Evolutionary conservation across 2,797 vertebrate genomes (phyloP).

Genomic region (Menidia menidia): DNA sequence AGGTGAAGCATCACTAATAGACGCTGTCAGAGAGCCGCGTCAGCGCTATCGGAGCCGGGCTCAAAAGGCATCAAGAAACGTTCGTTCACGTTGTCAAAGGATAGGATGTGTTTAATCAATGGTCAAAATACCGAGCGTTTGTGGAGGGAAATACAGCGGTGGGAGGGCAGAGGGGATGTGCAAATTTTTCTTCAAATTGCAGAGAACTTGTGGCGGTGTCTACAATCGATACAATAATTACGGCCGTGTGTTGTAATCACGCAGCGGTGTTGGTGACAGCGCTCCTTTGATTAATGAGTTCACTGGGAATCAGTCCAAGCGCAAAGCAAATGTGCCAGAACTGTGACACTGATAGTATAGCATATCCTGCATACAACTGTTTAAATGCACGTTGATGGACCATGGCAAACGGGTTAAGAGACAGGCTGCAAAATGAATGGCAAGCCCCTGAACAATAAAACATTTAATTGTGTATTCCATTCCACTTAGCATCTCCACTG

Average conservation of each 20-base stretch:
- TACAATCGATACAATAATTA: conserved; percentile 75
- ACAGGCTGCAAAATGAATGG: conserved; percentile 55
- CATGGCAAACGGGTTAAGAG: conserved; percentile 53
- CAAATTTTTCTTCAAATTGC: conserved; percentile 40
- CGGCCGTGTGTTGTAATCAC: conserved; percentile 60
- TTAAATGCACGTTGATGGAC: conserved; percentile 64
- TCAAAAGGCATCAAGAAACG: conserved; percentile 62
- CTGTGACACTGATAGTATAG: conserved; percentile 56
- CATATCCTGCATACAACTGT: conserved; percentile 46
- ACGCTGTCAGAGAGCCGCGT: conserved; percentile 52
- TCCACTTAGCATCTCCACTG: conserved; percentile 65
- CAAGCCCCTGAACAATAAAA: conserved; percentile 67
- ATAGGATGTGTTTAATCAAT: conserved; percentile 74
- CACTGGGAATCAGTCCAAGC: conserved; percentile 54
- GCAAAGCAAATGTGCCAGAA: conserved; percentile 49
- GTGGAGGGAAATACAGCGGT: conserved; percentile 51
- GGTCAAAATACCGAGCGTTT: conserved; percentile 50
- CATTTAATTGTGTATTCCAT: conserved; percentile 70
- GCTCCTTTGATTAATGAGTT: conserved; percentile 64
- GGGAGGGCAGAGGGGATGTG: conserved; percentile 29
- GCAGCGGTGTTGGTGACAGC: conserved; percentile 62
- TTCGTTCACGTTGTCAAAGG: conserved; percentile 31
- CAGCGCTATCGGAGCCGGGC: conserved; percentile 63
- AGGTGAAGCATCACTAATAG: conserved; percentile 74
- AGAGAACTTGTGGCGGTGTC: conserved; percentile 37